phyloP scores from a whole-genome alignment of 2,797 vertebrate species.

The Melanotaenia nigrans region DNA sequence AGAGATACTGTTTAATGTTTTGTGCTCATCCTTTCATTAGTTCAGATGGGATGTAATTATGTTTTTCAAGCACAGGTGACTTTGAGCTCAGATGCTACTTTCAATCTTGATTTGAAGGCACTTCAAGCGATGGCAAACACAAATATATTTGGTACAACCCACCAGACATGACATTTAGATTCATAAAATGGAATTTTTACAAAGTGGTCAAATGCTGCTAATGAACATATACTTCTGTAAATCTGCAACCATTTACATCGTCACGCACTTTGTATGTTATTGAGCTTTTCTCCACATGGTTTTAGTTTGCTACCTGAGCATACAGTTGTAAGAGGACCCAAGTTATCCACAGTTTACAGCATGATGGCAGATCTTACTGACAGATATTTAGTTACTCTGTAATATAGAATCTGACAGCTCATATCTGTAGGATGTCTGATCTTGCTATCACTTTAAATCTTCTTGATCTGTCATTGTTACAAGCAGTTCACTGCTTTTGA shows the following conservation, averaged over 20 bases:
- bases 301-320: conserved; percentile 29
- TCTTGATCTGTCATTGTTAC: conserved; percentile 7
- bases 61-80: conserved; percentile 40
- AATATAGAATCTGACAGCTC: not conserved
- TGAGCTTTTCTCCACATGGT: conserved; percentile 30
- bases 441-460: conserved; percentile 3
- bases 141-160: conserved; percentile 33
- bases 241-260: conserved; percentile 39
- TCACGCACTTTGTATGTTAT: conserved; percentile 36
- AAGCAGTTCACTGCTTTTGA: conserved; percentile 3
- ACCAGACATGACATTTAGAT: conserved; percentile 33
- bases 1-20: conserved; percentile 51
- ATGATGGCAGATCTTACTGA: conserved; percentile 1
- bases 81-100: conserved; percentile 46
- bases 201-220: conserved; percentile 30
- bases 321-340: conserved; percentile 12
- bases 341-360: not conserved
- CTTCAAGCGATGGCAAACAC: conserved; percentile 45
- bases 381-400: not conserved
- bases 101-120: not conserved
- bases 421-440: conserved; percentile 12
- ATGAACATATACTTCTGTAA: conserved; percentile 41
- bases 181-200: conserved; percentile 38
- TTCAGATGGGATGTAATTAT: conserved; percentile 34
- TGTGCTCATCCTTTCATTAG: conserved; percentile 70